Evolutionary conservation across 2,113 vertebrate genomes (phyloP), one percentile per base, ranked within the genome.

Genomic region (Pedetes capensis): DNA sequence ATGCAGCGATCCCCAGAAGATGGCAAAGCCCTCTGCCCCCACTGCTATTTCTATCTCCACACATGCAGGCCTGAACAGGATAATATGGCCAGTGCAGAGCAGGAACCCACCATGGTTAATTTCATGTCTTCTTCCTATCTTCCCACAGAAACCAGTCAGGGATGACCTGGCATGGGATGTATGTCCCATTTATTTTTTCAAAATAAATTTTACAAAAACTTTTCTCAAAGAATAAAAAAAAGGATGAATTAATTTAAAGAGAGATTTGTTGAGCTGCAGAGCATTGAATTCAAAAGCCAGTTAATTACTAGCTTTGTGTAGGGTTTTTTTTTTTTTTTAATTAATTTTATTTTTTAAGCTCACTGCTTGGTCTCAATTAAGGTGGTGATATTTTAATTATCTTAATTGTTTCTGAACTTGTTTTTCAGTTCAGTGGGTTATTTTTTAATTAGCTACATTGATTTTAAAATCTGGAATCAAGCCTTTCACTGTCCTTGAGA

Each of bases 381-480:
- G 80, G 90, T 57, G 74, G 87, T 75, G 93, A 86, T 95, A 93
- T 96, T 97, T 97, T 95, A 96, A 97, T 97, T 95, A 95, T 90
- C 76, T 18, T 94, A 97, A 95, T 96, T 94, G 89, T 92, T 96
- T 95, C 90, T 87, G 72, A 96, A 95, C 93, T 96, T 96, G 87
- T 85, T 96, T 97, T 95, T 66, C 61, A 93, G 92, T 89, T 93
- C n/a, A 84, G 68, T 51, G 8, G 94, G 87, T 96, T 94, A 85
- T 91, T 96, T 96, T 96, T 97, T 95, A 97, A 97, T 97, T 95
- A 96, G 97, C 68, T 79, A 94, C 29, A 84, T 76, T 91, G 87
- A 92, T 94, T 93, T 93, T n/a, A 55, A 97, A 92, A 86, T 49
- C 37, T 25, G 13, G 32, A 89, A 51, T 72, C 87, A 84, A 96